A percentile compares a stretch with the other conserved stretches of the same genome.
Evolutionary conservation across 92 coral and sea anemone species (phyloP).

Genomic region (Bergia sp.): DNA sequence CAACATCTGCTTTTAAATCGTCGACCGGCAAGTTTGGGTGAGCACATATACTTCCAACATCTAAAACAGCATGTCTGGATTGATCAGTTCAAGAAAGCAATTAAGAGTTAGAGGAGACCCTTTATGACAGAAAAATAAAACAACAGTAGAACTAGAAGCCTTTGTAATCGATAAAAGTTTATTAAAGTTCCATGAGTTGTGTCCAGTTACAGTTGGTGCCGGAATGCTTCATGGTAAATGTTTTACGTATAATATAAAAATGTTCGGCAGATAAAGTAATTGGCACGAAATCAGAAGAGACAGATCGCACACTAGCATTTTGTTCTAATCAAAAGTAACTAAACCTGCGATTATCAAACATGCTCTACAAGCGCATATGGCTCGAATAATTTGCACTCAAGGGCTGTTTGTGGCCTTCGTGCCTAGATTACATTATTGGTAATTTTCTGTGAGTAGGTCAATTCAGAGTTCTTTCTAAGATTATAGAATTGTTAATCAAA

Average conservation of each 20-base stretch:
- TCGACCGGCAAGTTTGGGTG: neutral
- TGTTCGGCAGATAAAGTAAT: neutral
- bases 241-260: neutral
- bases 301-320: neutral
- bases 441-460: neutral
- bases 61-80: constrained; percentile 20
- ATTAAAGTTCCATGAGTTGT: constrained; percentile 22
- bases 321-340: neutral
- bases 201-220: constrained; percentile 23
- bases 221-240: neutral
- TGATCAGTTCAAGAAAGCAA: constrained; percentile 19
- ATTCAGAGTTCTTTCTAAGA: neutral
- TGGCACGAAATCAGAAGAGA: constrained; percentile 2
- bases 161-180: constrained; percentile 31
- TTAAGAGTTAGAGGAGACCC: constrained; percentile 22
- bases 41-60: neutral
- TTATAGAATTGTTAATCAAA: constrained; percentile 27
- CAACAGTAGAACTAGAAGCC: neutral
- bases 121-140: constrained; percentile 19
- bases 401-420: neutral
- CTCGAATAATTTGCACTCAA: too few relatives aligned
- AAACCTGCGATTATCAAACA: neutral
- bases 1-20: constrained; percentile 11
- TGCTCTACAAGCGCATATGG: neutral
- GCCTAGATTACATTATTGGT: neutral